Base-by-base conservation (phyloP, 2,113 vertebrate genomes). In the Salvelinus sp. region DNA sequence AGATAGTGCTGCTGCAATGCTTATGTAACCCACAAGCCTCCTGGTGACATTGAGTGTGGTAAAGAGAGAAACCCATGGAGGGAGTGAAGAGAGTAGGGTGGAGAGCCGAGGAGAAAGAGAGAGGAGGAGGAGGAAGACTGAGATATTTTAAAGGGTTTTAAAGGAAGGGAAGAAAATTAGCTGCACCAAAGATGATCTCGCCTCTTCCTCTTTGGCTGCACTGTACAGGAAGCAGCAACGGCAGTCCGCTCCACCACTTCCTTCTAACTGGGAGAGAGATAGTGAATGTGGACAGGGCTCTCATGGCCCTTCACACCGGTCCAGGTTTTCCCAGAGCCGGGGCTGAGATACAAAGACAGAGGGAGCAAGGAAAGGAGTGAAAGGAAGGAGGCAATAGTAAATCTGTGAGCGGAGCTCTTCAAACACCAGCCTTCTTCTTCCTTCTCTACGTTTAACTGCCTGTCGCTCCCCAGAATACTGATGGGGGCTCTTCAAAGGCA, bases 1-100 rank as follows among this genome's bases (percentile, higher is more conserved):
- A 20, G 25, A 69, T 58, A 20, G 23, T 57, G 18, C 82, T 88
- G 85, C 89, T 88, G 91, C 91, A 91, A 88, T 89, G 82, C 78
- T 92, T 91, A 93, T 85, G 89, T 89, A 92, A 92, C 86, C 5
- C 68, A 75, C 73, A 66, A 88, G 86, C 81, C 83, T 87, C 67
- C 70, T 72, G 84, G 85, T 85, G 88, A 90, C 90, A 57, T 18
- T 44, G 38, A 44, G 38, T 89, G 85, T 58, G n/a, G 60, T 7
- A 23, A 18, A 18, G 9, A 44, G 38, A 44, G 9, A 44, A 44
- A 44, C 9, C 38, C 38, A 25, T n/a, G 60, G 23, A 18, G 60
- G 60, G 9, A 25, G 4, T 6, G 23, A 9, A 63, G 23, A 22
- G 60, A 10, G 16, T 4, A 63, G 23, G 60, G 6, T n/a, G 23